A percentile compares a stretch with the other conserved stretches of the same genome.
Evolutionary conservation across 2,888 invertebrate genomes (phyloP).

Genomic region (Meganola albula): DNA sequence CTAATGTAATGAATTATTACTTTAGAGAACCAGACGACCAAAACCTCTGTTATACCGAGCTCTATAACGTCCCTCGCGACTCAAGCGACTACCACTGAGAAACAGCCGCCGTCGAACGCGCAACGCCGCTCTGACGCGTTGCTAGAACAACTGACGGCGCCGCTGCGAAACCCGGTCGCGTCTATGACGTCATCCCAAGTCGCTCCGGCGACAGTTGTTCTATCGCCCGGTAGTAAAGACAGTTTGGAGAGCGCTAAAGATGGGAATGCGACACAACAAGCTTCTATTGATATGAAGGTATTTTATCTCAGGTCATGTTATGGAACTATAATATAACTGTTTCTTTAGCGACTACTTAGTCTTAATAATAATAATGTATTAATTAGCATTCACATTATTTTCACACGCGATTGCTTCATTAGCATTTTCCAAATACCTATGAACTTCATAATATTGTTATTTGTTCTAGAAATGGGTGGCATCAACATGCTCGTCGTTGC

Average conservation of each 20-base stretch:
- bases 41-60: constrained; percentile 60
- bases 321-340: too few species aligned
- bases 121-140: constrained; percentile 67
- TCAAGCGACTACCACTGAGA: constrained; percentile 52
- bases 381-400: too few species aligned
- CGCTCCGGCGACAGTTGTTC: constrained; percentile 35
- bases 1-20: too few species aligned
- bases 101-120: constrained; percentile 56
- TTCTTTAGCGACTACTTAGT: too few species aligned
- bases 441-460: too few species aligned
- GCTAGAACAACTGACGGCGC: constrained; percentile 64
- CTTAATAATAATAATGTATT: too few species aligned
- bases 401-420: too few species aligned
- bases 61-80: constrained; percentile 63
- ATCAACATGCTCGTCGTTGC: constrained; percentile 85
- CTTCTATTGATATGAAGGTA: constrained; percentile 65
- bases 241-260: constrained; percentile 56
- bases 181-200: constrained; percentile 40
- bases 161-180: constrained; percentile 53
- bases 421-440: too few species aligned
- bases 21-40: constrained; percentile 60
- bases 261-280: constrained; percentile 47
- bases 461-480: constrained; percentile 83
- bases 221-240: constrained; percentile 60
- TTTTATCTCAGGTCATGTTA: background rate